Percentiles rank a stretch among this genome's conserved stretches.
These are phyloP conservation scores for Schmidtea mediterranea DNA, from an alignment of 1,140 invertebrate species.

Conservation along the genomic window DNA sequence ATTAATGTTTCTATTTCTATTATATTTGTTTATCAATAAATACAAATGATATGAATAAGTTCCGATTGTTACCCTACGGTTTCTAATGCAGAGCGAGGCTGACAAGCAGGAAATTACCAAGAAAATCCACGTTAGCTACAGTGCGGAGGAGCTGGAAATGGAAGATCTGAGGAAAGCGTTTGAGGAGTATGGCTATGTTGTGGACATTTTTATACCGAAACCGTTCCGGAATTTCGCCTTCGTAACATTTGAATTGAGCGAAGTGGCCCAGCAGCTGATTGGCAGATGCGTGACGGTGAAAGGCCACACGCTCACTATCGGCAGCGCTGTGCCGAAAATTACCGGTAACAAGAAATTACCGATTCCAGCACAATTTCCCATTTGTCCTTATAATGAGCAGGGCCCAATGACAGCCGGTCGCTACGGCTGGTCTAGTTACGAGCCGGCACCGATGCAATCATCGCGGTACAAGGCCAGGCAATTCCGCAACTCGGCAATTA, in stretches of 20 bases:
- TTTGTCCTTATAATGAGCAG: too few species aligned
- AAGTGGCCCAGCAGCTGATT: slow-evolving; percentile 59
- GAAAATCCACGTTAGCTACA: slow-evolving; percentile 26
- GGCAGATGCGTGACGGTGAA: slow-evolving; percentile 48
- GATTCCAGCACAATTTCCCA: too few species aligned
- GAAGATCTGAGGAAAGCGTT: slow-evolving; percentile 24
- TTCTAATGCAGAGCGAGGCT: slow-evolving; percentile 9
- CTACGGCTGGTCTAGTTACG: too few species aligned
- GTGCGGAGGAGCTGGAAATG: slow-evolving; percentile 24
- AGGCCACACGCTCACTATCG: slow-evolving; percentile 7
- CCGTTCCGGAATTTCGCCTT: slow-evolving; percentile 31
- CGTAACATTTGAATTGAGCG: slow-evolving; percentile 30
- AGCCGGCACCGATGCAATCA: too few species aligned
- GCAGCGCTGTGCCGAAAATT: slow-evolving; percentile 15
- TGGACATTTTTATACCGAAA: slow-evolving; percentile 31
- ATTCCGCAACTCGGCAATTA: too few species aligned
- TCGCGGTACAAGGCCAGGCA: too few species aligned
- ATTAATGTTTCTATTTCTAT: too few species aligned
- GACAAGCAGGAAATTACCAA: slow-evolving; percentile 15
- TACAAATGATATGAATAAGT: too few species aligned
- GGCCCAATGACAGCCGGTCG: too few species aligned
- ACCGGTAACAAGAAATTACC: not conserved
- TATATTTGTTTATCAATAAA: too few species aligned
- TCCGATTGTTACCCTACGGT: too few species aligned
- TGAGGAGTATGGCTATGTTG: slow-evolving; percentile 27